Percentiles rank a stretch among this genome's conserved stretches.
Conservation (phyloP, 2,797 vertebrate genomes). For the Anolis apletophallus region DNA sequence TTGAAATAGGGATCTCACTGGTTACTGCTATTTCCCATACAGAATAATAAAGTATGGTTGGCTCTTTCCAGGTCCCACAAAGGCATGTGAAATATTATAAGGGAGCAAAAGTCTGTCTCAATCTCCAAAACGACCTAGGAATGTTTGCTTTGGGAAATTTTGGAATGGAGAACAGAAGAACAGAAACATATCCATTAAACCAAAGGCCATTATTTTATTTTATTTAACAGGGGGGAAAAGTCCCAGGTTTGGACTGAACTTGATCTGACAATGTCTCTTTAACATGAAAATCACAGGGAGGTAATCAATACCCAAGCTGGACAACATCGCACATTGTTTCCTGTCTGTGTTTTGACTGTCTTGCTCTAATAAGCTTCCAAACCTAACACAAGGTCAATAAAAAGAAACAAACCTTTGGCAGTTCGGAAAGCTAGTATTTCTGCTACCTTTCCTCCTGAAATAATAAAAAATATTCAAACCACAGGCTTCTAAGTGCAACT, state of each 20-base stretch:
- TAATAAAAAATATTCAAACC: conserved; percentile 75
- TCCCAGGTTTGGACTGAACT: conserved; percentile 65
- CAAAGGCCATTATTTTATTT: conserved; percentile 41
- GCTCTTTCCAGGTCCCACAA: conserved; percentile 18
- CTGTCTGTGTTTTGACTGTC: conserved; percentile 80
- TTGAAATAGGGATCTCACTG: background rate
- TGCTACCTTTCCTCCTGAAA: conserved; percentile 74
- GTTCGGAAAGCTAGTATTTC: conserved; percentile 66
- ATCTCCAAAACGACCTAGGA: conserved; percentile 44
- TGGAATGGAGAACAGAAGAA: conserved; percentile 37
- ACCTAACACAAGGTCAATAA: conserved; percentile 72
- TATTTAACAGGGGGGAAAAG: conserved; percentile 42
- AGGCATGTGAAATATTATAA: conserved; percentile 31
- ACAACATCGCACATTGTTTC: conserved; percentile 76
- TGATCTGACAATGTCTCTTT: conserved; percentile 71
- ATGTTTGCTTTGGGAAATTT: conserved; percentile 52
- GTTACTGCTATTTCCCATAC: background rate
- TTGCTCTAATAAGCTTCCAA: conserved; percentile 75
- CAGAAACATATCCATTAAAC: conserved; percentile 52
- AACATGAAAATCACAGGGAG: conserved; percentile 64
- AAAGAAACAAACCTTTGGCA: conserved; percentile 72
- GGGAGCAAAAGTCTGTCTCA: conserved; percentile 20
- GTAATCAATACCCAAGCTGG: conserved; percentile 74
- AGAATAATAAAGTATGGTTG: background rate
- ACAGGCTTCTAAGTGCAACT: conserved; percentile 61